A percentile compares a stretch with the other conserved stretches of the same genome.
Conservation (phyloP, 23 tunicate species). For the Halocynthia aurantium region DNA sequence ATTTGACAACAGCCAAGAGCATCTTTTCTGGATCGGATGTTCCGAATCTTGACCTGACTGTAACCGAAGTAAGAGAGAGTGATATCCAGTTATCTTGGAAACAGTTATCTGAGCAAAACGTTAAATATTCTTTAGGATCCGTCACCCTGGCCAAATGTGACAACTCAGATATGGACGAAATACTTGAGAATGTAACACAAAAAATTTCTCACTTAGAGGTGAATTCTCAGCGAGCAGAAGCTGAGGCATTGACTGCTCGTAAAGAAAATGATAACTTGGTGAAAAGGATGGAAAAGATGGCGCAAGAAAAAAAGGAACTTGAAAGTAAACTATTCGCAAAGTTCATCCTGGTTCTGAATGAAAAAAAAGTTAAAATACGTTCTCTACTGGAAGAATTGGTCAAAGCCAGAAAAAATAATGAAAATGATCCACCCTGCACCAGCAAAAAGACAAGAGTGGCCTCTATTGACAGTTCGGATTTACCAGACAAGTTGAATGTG, state of each 20-base stretch:
- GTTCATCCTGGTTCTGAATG: slow-evolving; percentile 49
- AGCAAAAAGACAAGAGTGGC: neutral
- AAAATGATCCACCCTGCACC: neutral
- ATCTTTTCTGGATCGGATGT: neutral
- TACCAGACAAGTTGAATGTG: neutral
- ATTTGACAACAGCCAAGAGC: neutral
- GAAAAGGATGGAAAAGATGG: slow-evolving; percentile 7
- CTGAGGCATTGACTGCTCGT: neutral
- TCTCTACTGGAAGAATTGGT: slow-evolving; percentile 10
- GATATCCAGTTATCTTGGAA: neutral
- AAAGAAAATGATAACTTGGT: neutral
- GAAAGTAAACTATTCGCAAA: slow-evolving; percentile 36
- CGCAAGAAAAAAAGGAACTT: slow-evolving; percentile 15
- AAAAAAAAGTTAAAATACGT: slow-evolving; percentile 52
- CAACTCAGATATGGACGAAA: neutral
- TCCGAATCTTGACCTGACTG: neutral
- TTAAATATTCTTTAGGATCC: slow-evolving; percentile 5
- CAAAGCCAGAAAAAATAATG: neutral
- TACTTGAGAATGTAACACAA: neutral
- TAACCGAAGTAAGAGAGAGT: neutral
- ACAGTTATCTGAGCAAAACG: neutral
- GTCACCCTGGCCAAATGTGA: neutral
- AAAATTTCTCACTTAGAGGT: neutral
- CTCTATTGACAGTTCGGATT: neutral
- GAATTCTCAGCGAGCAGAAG: neutral